Base-by-base conservation (phyloP, 2,888 invertebrate species). In the Archaeoteleia sp. region DNA sequence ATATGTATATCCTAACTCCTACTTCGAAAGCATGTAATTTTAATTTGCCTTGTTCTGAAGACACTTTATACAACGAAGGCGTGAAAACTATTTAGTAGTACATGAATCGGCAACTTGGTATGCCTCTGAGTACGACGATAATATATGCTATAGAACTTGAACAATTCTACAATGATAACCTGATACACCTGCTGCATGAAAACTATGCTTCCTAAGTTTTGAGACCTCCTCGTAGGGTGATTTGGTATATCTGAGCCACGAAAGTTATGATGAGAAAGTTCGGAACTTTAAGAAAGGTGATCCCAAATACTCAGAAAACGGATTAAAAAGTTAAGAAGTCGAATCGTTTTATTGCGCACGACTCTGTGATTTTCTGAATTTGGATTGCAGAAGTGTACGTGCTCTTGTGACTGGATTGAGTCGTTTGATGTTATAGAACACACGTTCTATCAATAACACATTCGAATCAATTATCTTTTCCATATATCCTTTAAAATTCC, bases 141-240 rank as follows among this genome's bases (percentile, higher is more conserved):
- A 62, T 54, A 48, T 62, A 62, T 62, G 37, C 46, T 54, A 46
- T 48, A 35, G 42, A 62, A 62, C 48, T 54, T 62, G 48, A 40
- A 62, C 62, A 62, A 62, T 54, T 62, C 54, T 34, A 54, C 62
- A 62, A 62, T 62, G 62, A 62, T 62, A 62, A 62, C 62, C 62
- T 39, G 48, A 48, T 62, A 62, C 62, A 62, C 48, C 62, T 54
- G 62, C 62, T 62, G 62, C 62, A 62, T 62, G 61, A 54, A 39
- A 62, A 62, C 62, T 62, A 54, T 15, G 55, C 20, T 6, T 23
- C 1, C 53, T 29, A 62, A 62, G 54, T 62, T 54, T 42, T 23
- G 39, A 10, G 34, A 46, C 46, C 40, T 55, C 40, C 45, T 39
- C 10, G 34, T 40, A 39, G 46, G 20, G 27, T 48, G 53, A 54